These are phyloP conservation scores for Platypus cylindrus DNA, from an alignment of 2,888 invertebrate genomes.

Conservation along the genomic window DNA sequence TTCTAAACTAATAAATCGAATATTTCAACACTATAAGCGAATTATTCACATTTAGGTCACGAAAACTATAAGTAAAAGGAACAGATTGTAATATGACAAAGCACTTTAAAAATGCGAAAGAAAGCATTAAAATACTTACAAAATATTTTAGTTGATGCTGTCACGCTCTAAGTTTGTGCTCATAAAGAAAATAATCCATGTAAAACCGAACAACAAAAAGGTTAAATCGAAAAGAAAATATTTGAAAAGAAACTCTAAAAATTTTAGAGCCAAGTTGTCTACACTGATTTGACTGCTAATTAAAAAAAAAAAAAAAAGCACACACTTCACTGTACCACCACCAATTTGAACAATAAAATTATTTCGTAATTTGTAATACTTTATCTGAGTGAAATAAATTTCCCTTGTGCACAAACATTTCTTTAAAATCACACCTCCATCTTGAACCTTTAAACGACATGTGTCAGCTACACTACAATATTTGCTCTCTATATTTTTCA, in stretches of 20 bases:
- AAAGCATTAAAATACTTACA: constrained; percentile 4
- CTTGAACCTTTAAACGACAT: constrained; percentile 6
- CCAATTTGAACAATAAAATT: no score
- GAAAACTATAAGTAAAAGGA: constrained; percentile 3
- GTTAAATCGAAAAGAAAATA: no score
- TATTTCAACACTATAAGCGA: no score
- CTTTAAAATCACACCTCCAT: constrained; percentile 8
- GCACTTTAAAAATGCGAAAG: not conserved
- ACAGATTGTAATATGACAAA: constrained; percentile 2
- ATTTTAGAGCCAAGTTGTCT: no score
- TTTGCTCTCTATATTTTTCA: no score
- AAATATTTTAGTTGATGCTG: constrained; percentile 8
- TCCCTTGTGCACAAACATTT: constrained; percentile 6
- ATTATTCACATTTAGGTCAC: constrained; percentile 4
- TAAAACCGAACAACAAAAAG: no score
- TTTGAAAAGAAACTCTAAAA: no score
- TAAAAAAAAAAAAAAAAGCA: no score
- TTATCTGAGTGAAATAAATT: constrained; percentile 4
- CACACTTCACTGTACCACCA: no score
- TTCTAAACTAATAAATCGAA: no score
- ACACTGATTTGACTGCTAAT: no score
- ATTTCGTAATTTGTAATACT: constrained; percentile 5
- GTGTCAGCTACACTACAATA: constrained; percentile 4
- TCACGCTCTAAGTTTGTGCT: constrained; percentile 6
- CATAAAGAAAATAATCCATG: constrained; percentile 6